Percentiles rank a stretch among this genome's conserved stretches.
These are phyloP conservation scores for Diadumene lineata DNA, from an alignment of 92 coral and sea anemone species.

Conservation along the genomic window DNA sequence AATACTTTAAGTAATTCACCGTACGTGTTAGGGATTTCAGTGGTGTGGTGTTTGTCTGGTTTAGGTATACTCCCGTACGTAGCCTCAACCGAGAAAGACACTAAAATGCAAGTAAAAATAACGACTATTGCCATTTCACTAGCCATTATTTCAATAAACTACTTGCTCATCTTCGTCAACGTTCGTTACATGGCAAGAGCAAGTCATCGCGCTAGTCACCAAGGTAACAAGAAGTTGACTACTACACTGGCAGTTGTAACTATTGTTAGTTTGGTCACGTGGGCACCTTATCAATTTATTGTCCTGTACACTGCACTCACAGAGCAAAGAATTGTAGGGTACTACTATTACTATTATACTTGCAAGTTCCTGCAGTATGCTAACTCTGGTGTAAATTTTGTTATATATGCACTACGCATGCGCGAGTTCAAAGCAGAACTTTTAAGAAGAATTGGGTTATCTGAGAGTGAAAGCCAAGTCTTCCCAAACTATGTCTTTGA, in stretches of 20 bases:
- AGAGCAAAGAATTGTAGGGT: background rate
- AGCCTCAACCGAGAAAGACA: background rate
- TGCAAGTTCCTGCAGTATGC: conserved; percentile 21
- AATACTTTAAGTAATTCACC: background rate
- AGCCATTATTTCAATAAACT: background rate
- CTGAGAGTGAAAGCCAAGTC: background rate
- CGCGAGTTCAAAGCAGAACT: conserved; percentile 6
- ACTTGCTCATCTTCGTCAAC: background rate
- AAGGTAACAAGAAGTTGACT: conserved; percentile 9
- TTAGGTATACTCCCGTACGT: background rate
- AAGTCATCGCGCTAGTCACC: background rate
- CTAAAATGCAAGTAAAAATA: background rate
- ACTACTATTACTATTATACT: background rate
- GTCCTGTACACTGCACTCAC: background rate
- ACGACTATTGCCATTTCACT: background rate
- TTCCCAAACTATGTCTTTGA: background rate
- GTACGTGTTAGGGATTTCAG: background rate
- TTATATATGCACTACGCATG: conserved; percentile 13
- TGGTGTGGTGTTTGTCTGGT: conserved; percentile 14
- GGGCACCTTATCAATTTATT: conserved; percentile 17
- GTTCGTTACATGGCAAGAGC: background rate
- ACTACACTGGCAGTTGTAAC: conserved; percentile 19
- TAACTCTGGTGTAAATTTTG: conserved; percentile 12
- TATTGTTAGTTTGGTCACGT: conserved; percentile 6
- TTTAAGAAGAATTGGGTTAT: background rate